phyloP scores from a whole-genome alignment of 2,113 vertebrate species.

The Aptenodytes forsteri region DNA sequence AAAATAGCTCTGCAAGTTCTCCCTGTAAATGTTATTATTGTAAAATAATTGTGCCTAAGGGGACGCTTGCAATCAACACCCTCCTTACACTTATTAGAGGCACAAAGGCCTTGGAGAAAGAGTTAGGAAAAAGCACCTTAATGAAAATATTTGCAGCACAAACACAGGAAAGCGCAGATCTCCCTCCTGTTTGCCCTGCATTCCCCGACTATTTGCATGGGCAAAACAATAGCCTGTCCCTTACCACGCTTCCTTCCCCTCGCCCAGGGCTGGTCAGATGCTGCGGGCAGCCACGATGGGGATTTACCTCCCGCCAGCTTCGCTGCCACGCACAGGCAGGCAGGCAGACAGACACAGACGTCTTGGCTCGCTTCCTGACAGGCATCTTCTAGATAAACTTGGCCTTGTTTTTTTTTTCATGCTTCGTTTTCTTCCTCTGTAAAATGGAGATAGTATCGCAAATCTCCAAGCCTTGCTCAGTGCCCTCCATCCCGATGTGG shows the following conservation, averaged over 20 bases:
- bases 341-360: rapidly evolving
- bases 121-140: not conserved
- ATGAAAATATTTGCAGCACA: slow-evolving; percentile 3
- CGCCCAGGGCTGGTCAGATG: not conserved
- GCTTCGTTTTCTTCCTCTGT: not conserved
- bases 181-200: not conserved
- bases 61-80: not conserved
- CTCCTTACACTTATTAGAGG: not conserved
- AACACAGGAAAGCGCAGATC: slow-evolving; percentile 37
- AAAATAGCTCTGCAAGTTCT: not conserved
- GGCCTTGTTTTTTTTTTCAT: not conserved
- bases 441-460: rapidly evolving
- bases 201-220: not conserved
- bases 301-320: not conserved
- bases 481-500: not conserved
- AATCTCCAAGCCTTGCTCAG: not conserved
- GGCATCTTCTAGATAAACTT: rapidly evolving
- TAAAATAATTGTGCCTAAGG: not conserved
- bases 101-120: not conserved
- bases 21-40: not conserved
- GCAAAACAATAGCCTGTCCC: slow-evolving; percentile 18
- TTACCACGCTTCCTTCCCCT: slow-evolving; percentile 18
- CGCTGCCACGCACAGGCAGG: not conserved
- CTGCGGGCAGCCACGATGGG: rapidly evolving
- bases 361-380: not conserved